Conservation (phyloP, 2,797 vertebrate species). For the Poliocrania exsul region DNA sequence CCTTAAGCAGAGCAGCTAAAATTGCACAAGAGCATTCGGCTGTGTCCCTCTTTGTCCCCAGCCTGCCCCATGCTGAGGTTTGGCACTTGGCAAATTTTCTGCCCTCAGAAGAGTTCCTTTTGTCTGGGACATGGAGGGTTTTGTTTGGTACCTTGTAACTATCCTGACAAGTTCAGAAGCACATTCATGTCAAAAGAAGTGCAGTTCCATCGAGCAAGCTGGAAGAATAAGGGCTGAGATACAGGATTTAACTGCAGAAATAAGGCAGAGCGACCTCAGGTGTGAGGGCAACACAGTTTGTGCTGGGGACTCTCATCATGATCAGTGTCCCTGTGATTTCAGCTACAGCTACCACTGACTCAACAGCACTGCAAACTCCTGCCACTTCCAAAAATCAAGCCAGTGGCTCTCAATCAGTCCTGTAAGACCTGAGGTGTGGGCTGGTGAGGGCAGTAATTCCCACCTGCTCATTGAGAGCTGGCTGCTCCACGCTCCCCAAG, state of each 20-base stretch:
- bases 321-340: not conserved
- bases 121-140: not conserved
- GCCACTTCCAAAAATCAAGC: not conserved
- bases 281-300: not conserved
- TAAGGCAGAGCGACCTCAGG: not conserved
- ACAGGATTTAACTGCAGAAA: not conserved
- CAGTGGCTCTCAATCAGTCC: not conserved
- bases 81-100: conserved; percentile 25
- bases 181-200: not conserved
- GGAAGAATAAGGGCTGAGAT: not conserved
- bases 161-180: not conserved
- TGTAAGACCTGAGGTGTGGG: not conserved
- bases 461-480: not conserved
- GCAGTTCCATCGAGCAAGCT: not conserved
- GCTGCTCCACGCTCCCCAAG: not conserved
- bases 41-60: conserved; percentile 41
- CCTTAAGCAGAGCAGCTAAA: conserved; percentile 25
- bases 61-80: conserved; percentile 33
- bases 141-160: conserved; percentile 14
- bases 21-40: conserved; percentile 29
- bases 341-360: not conserved
- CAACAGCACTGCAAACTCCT: not conserved
- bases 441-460: not conserved
- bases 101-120: conserved; percentile 32
- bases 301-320: not conserved